These are phyloP conservation scores for Metallyticus violacea DNA, from an alignment of 2,888 invertebrate genomes.

Conservation along the genomic window DNA sequence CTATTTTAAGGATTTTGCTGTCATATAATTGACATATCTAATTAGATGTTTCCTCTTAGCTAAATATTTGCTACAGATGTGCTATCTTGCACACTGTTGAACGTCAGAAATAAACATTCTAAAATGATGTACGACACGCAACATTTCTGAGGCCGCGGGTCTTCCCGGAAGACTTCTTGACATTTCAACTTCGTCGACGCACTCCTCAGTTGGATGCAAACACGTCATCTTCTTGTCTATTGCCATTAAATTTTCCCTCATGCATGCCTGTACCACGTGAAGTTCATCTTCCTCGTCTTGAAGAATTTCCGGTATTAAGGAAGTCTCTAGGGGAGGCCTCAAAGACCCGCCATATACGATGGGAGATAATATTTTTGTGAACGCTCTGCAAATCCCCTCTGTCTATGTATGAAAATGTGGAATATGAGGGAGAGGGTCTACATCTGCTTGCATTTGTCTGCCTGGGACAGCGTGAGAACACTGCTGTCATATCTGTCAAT, in stretches of 20 bases:
- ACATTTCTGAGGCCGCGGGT: not conserved
- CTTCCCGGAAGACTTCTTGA: slow-evolving; percentile 9
- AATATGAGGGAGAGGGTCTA: not conserved
- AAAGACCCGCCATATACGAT: no score
- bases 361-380: not conserved
- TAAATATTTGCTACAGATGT: not conserved
- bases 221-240: not conserved
- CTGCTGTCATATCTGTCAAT: not conserved
- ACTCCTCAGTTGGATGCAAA: not conserved
- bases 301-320: not conserved
- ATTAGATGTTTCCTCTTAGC: not conserved
- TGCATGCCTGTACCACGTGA: not conserved
- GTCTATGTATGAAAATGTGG: not conserved
- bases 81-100: no score
- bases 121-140: not conserved
- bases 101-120: no score
- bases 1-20: not conserved
- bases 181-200: slow-evolving; percentile 5
- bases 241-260: not conserved
- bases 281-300: not conserved
- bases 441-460: not conserved
- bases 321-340: not conserved
- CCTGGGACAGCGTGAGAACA: not conserved
- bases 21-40: no score
- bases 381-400: not conserved